Evolutionary conservation across 1,140 invertebrate species (phyloP), one percentile per base, ranked within the genome.

Genomic region (Copidosoma floridanum): DNA sequence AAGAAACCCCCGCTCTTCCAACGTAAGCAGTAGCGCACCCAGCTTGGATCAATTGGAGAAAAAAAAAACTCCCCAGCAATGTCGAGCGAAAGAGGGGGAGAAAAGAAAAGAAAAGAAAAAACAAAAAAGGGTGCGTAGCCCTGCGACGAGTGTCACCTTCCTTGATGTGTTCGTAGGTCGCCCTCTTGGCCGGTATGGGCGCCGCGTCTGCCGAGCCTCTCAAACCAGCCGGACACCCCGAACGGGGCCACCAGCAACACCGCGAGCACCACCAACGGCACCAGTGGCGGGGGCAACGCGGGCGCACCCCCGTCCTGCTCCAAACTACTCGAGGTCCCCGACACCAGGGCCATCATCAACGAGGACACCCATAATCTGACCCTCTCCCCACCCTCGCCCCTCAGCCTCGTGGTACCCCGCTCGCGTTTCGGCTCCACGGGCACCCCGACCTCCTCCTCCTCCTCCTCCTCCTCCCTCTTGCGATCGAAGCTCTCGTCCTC

Each of bases 111-210:
- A n/a, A 35, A 23, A 35, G 32, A 14, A 51, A 51, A n/a, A 40
- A 40, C 12, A 11, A 32, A n/a, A 55, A 29, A 37, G 40, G 61
- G 53, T 68, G 60, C 68, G 27, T 27, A 40, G 21, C 16, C 46
- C 16, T 23, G 35, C 52, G n/a, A 41, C 16, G 38, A 1, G 38
- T 41, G 38, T 41, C 16, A 16, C n/a, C n/a, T n/a, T 14, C 32
- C 46, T 16, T 76, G 77, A 77, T 67, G 72, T 77, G 66, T 76
- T 79, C 79, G 71, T 80, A 83, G 82, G 82, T 84, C 82, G 69
- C 82, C 82, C 52, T 83, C 82, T 53, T 83, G 82, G 82, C 82
- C 83, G 68, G 78, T 83, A 65, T 83, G 82, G 82, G 79, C 80
- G 50, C 81, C 81, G 63, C 79, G 77, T 55, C 75, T 81, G 46